A percentile compares a stretch with the other conserved stretches of the same genome.
Conservation (phyloP, 2,113 vertebrate genomes). For the Ochotona curzoniae region DNA sequence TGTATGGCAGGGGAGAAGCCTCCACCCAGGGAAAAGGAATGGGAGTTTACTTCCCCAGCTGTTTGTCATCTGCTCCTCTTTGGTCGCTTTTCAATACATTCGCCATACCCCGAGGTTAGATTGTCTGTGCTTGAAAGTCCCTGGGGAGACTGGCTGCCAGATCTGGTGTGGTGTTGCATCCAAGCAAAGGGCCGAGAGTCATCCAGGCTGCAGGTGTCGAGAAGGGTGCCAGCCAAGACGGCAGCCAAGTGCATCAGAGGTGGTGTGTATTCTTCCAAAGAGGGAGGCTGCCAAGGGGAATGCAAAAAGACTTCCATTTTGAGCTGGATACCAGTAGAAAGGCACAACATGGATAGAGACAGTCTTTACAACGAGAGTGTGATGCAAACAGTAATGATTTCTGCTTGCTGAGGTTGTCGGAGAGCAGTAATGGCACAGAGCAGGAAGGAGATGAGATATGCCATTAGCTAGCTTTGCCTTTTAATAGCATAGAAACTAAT, state of each 20-base stretch:
- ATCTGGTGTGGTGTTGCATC: not conserved
- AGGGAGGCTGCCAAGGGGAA: not conserved
- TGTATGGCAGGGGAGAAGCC: not conserved
- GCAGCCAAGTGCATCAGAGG: not conserved
- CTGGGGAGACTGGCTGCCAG: fast-evolving
- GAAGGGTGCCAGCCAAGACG: not conserved
- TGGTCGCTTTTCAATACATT: not conserved
- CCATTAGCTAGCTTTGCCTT: not conserved
- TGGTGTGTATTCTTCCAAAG: not conserved
- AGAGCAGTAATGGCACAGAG: not conserved
- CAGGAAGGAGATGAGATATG: not conserved
- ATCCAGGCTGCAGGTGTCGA: not conserved
- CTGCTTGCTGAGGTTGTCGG: not conserved
- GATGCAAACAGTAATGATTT: not conserved
- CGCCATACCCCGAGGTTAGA: not conserved
- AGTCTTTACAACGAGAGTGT: not conserved
- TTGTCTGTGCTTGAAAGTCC: not conserved
- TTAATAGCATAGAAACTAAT: constrained; percentile 1
- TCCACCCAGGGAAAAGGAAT: not conserved
- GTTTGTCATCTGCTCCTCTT: not conserved
- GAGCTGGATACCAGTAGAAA: not conserved
- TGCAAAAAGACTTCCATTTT: not conserved
- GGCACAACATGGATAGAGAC: not conserved
- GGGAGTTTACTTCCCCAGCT: not conserved
- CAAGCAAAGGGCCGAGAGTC: not conserved